phyloP scores from a whole-genome alignment of 64 coral and sea anemone species.

The Astreopora myriophthalma region DNA sequence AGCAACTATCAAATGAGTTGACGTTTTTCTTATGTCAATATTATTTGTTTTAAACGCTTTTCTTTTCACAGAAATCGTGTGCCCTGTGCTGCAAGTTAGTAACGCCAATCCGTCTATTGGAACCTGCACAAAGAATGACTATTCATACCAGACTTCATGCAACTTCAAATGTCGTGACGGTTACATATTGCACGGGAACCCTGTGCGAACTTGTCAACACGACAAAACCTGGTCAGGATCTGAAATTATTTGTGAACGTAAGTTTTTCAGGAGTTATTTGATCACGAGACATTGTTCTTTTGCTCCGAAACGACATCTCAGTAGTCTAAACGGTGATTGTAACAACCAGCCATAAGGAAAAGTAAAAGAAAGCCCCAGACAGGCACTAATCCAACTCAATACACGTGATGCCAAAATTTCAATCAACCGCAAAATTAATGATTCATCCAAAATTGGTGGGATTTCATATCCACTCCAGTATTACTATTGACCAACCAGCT shows the following conservation, averaged over 20 bases:
- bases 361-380: too few relatives aligned
- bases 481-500: too few relatives aligned
- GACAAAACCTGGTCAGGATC: slow-evolving; percentile 85
- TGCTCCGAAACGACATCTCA: too few relatives aligned
- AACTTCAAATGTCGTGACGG: slow-evolving; percentile 64
- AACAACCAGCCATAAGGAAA: too few relatives aligned
- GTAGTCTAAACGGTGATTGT: too few relatives aligned
- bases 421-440: too few relatives aligned
- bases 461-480: too few relatives aligned
- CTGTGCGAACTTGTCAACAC: slow-evolving; percentile 68
- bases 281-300: not conserved
- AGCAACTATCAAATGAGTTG: too few relatives aligned
- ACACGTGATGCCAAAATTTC: too few relatives aligned
- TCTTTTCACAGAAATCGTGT: slow-evolving; percentile 58
- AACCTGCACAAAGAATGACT: slow-evolving; percentile 54
- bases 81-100: slow-evolving; percentile 27
- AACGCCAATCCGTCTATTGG: slow-evolving; percentile 68
- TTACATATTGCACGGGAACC: slow-evolving; percentile 72
- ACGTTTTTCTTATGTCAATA: not conserved
- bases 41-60: not conserved
- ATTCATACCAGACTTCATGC: slow-evolving; percentile 73
- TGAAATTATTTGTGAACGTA: slow-evolving; percentile 80
- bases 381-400: too few relatives aligned
- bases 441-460: too few relatives aligned
- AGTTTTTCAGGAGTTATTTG: not conserved